phyloP scores from a whole-genome alignment of 2,888 invertebrate species.

The Campopleginae sp. region DNA sequence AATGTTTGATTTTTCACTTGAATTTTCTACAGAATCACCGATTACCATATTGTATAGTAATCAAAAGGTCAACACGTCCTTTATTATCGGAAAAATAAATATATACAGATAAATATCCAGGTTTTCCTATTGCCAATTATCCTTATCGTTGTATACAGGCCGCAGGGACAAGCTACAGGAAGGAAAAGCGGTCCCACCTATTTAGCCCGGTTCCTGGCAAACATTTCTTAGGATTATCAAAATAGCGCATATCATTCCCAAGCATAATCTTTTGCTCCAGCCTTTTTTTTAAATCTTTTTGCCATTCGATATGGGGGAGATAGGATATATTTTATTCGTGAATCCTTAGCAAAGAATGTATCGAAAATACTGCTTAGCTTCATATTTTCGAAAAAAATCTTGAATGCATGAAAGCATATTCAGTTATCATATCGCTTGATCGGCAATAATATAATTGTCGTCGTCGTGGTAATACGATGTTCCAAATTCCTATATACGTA shows the following conservation, averaged over 20 bases:
- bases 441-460: slow-evolving; percentile 31
- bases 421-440: not conserved
- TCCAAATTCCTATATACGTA: slow-evolving; percentile 38
- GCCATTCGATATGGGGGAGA: not conserved
- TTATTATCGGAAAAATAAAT: slow-evolving; percentile 14
- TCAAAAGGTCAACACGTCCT: slow-evolving; percentile 34
- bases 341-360: not conserved
- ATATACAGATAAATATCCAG: slow-evolving; percentile 2
- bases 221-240: not conserved
- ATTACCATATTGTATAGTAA: slow-evolving; percentile 26
- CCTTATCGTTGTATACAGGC: not conserved
- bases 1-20: not conserved
- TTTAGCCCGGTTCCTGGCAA: not conserved
- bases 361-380: not conserved
- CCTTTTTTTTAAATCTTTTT: not conserved
- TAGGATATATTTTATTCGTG: not conserved
- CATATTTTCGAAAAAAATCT: no score
- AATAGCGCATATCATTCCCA: not conserved
- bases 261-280: not conserved
- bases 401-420: not conserved
- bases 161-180: not conserved
- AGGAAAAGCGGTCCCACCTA: not conserved
- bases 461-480: slow-evolving; percentile 28
- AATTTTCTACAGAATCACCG: slow-evolving; percentile 15
- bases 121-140: slow-evolving; percentile 1